These are phyloP conservation scores for Nephrotoma flavescens DNA, from an alignment of 2,888 invertebrate species.

Conservation along the genomic window DNA sequence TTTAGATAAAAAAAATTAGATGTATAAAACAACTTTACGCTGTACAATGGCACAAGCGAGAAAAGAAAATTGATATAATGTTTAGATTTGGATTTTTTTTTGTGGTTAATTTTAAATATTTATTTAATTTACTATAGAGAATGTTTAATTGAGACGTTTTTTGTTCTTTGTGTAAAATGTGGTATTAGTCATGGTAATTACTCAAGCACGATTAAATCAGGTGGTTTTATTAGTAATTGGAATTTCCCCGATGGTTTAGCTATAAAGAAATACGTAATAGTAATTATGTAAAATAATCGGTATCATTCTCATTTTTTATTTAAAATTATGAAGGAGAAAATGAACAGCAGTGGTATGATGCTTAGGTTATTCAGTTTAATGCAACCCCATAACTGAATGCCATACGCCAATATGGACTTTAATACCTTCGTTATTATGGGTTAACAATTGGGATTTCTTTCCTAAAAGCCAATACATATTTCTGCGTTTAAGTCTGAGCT, in stretches of 20 bases:
- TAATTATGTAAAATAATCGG: too few relatives aligned
- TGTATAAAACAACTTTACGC: not conserved
- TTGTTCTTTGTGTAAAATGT: not conserved
- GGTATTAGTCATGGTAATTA: not conserved
- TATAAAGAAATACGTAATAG: too few relatives aligned
- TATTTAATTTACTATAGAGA: not conserved
- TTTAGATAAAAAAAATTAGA: not conserved
- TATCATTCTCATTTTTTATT: too few relatives aligned
- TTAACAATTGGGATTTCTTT: too few relatives aligned
- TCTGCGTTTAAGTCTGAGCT: too few relatives aligned
- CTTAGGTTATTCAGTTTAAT: too few relatives aligned
- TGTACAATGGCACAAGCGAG: not conserved
- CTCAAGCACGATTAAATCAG: not conserved
- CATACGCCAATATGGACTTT: too few relatives aligned
- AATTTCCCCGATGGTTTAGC: not conserved
- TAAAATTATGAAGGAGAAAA: too few relatives aligned
- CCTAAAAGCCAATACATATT: too few relatives aligned
- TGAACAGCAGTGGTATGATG: too few relatives aligned
- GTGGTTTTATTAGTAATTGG: not conserved
- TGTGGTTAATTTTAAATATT: not conserved
- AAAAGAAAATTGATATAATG: not conserved
- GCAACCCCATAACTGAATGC: too few relatives aligned
- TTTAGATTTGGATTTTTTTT: not conserved
- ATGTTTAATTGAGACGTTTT: not conserved
- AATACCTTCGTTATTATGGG: too few relatives aligned